These are phyloP conservation scores for Thalassarche chlororhynchos DNA, from an alignment of 2,113 vertebrate species.

Conservation along the genomic window DNA sequence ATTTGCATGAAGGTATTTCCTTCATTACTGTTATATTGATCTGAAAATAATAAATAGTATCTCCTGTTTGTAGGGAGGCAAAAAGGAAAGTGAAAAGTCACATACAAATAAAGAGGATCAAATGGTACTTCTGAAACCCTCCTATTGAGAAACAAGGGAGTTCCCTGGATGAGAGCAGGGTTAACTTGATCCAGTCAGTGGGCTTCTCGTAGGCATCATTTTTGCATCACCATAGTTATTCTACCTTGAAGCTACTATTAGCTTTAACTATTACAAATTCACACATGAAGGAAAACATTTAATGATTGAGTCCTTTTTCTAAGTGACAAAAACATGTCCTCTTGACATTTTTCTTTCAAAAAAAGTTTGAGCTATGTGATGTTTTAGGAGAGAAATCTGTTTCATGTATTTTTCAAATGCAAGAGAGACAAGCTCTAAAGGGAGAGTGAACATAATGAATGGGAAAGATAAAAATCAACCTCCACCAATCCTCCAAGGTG, in stretches of 20 bases:
- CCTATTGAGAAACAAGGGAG: neutral
- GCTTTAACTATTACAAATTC: neutral
- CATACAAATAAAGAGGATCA: neutral
- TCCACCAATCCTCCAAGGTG: neutral
- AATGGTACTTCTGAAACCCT: neutral
- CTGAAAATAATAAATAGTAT: neutral
- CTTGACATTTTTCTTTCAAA: neutral
- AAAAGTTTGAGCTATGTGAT: neutral
- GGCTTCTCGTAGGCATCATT: neutral
- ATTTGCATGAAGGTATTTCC: neutral
- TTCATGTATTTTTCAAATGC: neutral
- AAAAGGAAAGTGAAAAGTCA: neutral
- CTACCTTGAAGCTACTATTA: neutral
- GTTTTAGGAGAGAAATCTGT: neutral
- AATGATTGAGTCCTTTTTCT: neutral
- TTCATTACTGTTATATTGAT: neutral
- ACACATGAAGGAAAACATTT: neutral
- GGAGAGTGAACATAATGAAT: neutral
- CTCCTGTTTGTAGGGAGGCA: neutral
- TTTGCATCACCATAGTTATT: neutral
- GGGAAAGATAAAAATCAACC: neutral
- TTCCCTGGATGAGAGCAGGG: neutral
- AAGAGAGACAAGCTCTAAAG: neutral
- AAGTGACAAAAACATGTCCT: neutral
- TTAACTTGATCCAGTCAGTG: neutral